Evolutionary conservation across 2,797 vertebrate species (phyloP).

Genomic region (Todus mexicanus): DNA sequence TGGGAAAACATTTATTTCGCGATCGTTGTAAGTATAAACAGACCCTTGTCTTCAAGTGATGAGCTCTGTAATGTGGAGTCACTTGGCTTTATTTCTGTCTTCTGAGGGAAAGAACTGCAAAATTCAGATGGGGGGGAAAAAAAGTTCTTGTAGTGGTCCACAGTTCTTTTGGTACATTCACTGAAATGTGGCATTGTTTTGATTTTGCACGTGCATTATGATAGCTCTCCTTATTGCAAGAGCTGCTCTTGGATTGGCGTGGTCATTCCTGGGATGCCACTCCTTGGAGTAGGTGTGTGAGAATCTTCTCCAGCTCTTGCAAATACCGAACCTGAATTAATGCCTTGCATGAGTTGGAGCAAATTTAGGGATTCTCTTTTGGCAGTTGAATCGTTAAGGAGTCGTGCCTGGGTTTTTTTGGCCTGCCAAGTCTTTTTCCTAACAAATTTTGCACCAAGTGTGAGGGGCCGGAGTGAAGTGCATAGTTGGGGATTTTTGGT

Average conservation of each 20-base stretch:
- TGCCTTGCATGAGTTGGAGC: background rate
- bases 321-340: background rate
- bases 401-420: background rate
- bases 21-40: background rate
- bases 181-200: background rate
- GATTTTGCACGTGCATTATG: background rate
- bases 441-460: background rate
- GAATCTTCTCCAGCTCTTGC: background rate
- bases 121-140: background rate
- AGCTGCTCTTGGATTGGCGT: background rate
- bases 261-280: background rate
- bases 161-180: background rate
- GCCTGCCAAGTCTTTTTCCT: background rate
- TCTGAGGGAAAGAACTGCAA: background rate
- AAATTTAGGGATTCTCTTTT: background rate
- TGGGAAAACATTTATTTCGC: background rate
- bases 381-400: background rate
- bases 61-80: background rate
- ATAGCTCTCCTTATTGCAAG: background rate
- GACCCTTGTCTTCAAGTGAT: background rate
- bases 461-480: background rate
- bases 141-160: background rate
- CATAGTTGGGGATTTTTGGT: fast-evolving
- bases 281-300: background rate
- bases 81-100: background rate